Percentiles rank a stretch among this genome's conserved stretches.
phyloP scores from a whole-genome alignment of 1,140 invertebrate species.

The Amyelois transitella region DNA sequence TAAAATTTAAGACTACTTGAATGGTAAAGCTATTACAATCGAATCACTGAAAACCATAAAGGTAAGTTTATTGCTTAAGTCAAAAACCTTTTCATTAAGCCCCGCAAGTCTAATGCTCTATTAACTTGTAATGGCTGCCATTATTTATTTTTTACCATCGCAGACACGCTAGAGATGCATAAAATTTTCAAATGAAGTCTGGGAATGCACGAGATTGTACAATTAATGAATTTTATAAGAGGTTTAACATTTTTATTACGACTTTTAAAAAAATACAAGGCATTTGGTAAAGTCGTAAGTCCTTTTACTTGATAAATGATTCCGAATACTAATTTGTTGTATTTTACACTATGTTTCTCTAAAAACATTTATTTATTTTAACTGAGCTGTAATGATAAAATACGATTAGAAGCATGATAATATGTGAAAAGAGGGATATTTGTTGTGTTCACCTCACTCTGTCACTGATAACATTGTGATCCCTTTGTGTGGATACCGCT shows the following conservation, averaged over 20 bases:
- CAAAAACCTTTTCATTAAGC: constrained; percentile 2
- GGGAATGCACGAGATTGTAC: background rate
- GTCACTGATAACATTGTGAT: no score
- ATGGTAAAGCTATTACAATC: background rate
- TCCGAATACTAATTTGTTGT: background rate
- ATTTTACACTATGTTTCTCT: no score
- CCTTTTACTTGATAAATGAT: background rate
- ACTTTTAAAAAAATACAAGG: background rate
- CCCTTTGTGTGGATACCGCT: no score
- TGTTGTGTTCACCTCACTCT: no score
- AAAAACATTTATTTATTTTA: no score
- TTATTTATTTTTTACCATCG: background rate
- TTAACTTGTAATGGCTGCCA: constrained; percentile 1
- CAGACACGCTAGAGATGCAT: background rate
- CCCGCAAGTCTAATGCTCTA: background rate
- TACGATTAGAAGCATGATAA: no score
- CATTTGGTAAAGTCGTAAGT: background rate
- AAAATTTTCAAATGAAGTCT: background rate
- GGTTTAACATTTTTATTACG: background rate
- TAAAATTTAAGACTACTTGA: background rate
- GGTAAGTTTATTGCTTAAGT: background rate
- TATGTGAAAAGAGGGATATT: no score
- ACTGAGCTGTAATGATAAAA: no score
- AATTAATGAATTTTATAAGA: background rate
- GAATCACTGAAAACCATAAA: constrained; percentile 3